Evolutionary conservation across 2,888 invertebrate genomes (phyloP), one percentile per base, ranked within the genome.

Genomic region (Netelia inedita): DNA sequence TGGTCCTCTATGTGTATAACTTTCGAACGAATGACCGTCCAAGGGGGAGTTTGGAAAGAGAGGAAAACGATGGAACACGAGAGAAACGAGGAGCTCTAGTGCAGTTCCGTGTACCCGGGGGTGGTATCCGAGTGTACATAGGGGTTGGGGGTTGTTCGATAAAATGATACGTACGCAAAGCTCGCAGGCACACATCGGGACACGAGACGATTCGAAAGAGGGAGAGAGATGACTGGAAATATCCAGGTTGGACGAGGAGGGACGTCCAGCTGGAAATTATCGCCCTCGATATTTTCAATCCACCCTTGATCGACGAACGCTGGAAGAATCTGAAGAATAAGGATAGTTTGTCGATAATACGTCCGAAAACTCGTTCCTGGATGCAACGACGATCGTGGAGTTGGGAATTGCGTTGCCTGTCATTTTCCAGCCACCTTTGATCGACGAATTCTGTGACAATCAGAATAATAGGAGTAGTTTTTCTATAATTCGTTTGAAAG

Each of bases 1-100:
- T 8, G 14, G 6, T 35, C 61, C 43, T 55, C 23, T 59, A 76
- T 57, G 35, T 76, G 57, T 19, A 57, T 57, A 57, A 9, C 11
- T 19, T n/a, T 57, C 11, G n/a, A 19, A 8, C 1, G 57, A 9
- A 9, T 9, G 9, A 57, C 66, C 81, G 50, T 21, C 53, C 71
- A 65, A 82, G 71, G 74, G 69, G 43, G 53, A 63, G 63, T 11
- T 11, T 35, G 9, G 63, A 59, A 71, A 79, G 65, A 53, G 53
- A 73, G 68, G 72, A 63, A 71, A 68, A 9, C 55, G 72, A 14
- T 28, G 23, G 72, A 68, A 78, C 68, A 68, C 35, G 35, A 50
- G 78, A 73, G 57, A 65, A 76, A 63, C n/a, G 69, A 79, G 23
- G 6, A 72, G 65, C 69, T 72, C 68, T 35, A 11, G 19, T n/a